Conservation (phyloP, 2,113 vertebrate genomes). For the Sclerurus mexicanus region DNA sequence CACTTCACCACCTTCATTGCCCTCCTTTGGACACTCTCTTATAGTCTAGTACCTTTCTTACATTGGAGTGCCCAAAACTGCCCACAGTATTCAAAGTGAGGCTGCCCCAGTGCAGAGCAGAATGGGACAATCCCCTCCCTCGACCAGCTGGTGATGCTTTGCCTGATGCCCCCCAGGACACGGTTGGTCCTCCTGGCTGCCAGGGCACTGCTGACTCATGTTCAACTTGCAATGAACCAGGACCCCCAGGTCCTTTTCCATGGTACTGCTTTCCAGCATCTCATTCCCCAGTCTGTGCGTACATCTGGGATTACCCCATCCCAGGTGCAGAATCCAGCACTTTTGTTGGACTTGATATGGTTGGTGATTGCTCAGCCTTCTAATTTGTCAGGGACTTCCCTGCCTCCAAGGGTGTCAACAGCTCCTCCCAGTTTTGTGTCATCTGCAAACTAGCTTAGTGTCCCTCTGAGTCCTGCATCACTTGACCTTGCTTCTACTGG, state of each 20-base stretch:
- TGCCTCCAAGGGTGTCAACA: background rate
- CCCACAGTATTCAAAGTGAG: background rate
- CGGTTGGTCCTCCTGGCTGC: background rate
- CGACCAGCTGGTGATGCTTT: background rate
- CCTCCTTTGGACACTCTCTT: background rate
- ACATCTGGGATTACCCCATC: background rate
- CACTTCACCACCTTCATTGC: background rate
- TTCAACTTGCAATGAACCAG: background rate
- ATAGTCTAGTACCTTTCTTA: background rate
- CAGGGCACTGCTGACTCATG: background rate
- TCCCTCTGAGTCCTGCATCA: background rate
- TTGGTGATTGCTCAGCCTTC: background rate
- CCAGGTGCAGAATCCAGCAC: background rate
- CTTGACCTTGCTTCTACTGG: background rate
- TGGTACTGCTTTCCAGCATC: background rate
- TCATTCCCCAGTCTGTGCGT: background rate
- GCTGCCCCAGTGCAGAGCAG: background rate
- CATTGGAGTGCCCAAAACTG: background rate
- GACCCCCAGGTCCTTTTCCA: background rate
- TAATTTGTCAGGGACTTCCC: background rate
- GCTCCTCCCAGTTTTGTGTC: background rate
- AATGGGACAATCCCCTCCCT: background rate
- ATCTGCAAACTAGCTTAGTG: background rate
- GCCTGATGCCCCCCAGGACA: background rate
- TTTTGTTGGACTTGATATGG: background rate